phyloP scores from a whole-genome alignment of 2,888 invertebrate species.

The Leucophora obtusa region DNA sequence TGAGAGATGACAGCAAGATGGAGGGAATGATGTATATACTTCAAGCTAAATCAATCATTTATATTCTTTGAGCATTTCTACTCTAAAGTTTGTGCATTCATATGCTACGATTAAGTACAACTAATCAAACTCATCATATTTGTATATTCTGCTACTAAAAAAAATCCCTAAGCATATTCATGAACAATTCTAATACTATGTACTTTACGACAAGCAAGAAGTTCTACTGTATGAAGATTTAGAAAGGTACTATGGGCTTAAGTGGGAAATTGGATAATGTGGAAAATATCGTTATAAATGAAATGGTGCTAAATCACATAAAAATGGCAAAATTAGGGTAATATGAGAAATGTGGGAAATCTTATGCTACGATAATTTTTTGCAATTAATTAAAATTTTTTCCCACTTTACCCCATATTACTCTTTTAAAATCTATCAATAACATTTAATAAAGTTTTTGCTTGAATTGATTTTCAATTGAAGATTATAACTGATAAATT shows the following conservation, averaged over 20 bases:
- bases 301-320: too few species aligned
- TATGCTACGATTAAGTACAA: not conserved
- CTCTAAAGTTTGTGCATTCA: not conserved
- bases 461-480: conserved; percentile 57
- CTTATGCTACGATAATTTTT: too few species aligned
- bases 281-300: too few species aligned
- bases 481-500: conserved; percentile 48
- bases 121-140: not conserved
- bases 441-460: conserved; percentile 41
- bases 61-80: not conserved
- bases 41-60: not conserved
- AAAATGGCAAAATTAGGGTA: too few species aligned
- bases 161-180: not conserved
- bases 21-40: not conserved
- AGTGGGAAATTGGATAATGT: too few species aligned
- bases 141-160: too few species aligned
- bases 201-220: too few species aligned
- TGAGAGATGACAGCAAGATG: not conserved
- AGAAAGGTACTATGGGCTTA: too few species aligned
- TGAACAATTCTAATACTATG: not conserved
- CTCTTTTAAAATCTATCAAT: conserved; percentile 1
- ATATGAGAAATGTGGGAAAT: too few species aligned
- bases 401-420: too few species aligned
- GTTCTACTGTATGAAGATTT: too few species aligned
- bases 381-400: too few species aligned